These are phyloP conservation scores for Orthosia gracilis DNA, from an alignment of 2,888 invertebrate genomes.

Conservation along the genomic window DNA sequence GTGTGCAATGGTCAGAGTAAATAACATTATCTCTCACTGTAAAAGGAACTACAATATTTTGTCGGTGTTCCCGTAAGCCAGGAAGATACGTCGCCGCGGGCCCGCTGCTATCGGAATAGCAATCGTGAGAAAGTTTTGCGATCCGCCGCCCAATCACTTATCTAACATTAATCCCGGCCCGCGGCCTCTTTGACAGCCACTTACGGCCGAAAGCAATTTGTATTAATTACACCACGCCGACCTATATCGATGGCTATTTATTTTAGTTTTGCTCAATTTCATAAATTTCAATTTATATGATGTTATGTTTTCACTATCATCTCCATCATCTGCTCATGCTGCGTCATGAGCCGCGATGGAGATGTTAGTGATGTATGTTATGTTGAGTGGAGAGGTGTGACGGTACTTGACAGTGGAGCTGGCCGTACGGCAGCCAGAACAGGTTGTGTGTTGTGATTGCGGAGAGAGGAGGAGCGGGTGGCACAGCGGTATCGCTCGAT, in stretches of 20 bases:
- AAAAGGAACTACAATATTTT: slow-evolving; percentile 73
- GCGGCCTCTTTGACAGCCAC: slow-evolving; percentile 85
- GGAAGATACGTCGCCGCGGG: slow-evolving; percentile 67
- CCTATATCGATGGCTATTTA: slow-evolving; percentile 75
- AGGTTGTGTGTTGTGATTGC: slow-evolving; percentile 78
- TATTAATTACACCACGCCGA: slow-evolving; percentile 83
- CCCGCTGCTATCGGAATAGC: slow-evolving; percentile 72
- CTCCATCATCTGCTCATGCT: no score
- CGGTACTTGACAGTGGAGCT: slow-evolving; percentile 62
- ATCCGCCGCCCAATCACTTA: slow-evolving; percentile 82
- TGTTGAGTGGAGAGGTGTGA: slow-evolving; percentile 64
- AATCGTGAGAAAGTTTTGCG: slow-evolving; percentile 88
- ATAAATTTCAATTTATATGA: slow-evolving; percentile 32
- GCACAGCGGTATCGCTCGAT: slow-evolving; percentile 80
- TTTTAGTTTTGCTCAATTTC: slow-evolving; percentile 64
- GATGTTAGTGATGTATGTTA: slow-evolving; percentile 65
- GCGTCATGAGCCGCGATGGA: slow-evolving; percentile 18
- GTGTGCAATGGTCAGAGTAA: slow-evolving; percentile 54
- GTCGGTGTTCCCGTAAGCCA: slow-evolving; percentile 67
- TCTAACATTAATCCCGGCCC: slow-evolving; percentile 80
- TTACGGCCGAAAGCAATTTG: slow-evolving; percentile 82
- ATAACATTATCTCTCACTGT: slow-evolving; percentile 66
- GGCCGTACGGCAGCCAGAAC: slow-evolving; percentile 59
- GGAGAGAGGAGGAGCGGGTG: slow-evolving; percentile 59
- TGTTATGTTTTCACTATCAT: slow-evolving; percentile 26